phyloP scores from a whole-genome alignment of 2,888 invertebrate species.

The Agrochola circellaris region DNA sequence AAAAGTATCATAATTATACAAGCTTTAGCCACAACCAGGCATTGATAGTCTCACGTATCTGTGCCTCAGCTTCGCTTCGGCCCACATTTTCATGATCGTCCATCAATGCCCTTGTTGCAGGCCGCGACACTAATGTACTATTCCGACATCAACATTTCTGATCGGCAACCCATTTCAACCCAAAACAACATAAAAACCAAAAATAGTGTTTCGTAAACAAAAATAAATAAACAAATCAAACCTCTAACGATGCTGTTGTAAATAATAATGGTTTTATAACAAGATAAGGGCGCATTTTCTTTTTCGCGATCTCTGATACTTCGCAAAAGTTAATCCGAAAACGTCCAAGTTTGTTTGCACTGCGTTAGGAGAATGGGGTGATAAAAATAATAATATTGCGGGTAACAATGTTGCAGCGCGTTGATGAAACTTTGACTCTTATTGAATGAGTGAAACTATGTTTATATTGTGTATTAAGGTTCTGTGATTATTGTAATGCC shows the following conservation, averaged over 20 bases:
- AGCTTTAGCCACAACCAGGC: no score
- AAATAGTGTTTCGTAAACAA: conserved; percentile 44
- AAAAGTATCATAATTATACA: no score
- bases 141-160: no score
- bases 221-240: conserved; percentile 40
- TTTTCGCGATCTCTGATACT: conserved; percentile 43
- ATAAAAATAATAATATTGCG: conserved; percentile 61
- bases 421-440: conserved; percentile 52
- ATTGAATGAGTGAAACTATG: conserved; percentile 35
- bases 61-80: no score
- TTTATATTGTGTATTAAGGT: neutral
- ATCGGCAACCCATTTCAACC: no score
- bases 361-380: conserved; percentile 53
- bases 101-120: no score
- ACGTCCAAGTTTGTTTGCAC: conserved; percentile 55
- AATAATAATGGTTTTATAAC: conserved; percentile 61
- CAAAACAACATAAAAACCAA: conserved; percentile 27
- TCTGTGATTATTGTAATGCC: neutral
- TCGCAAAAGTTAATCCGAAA: conserved; percentile 56
- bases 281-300: conserved; percentile 49
- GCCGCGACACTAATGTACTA: no score
- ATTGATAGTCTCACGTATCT: no score
- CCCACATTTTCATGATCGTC: no score
- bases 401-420: conserved; percentile 49
- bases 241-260: conserved; percentile 41